Evolutionary conservation across 2,888 invertebrate species (phyloP).

Genomic region (Diploptera punctata): DNA sequence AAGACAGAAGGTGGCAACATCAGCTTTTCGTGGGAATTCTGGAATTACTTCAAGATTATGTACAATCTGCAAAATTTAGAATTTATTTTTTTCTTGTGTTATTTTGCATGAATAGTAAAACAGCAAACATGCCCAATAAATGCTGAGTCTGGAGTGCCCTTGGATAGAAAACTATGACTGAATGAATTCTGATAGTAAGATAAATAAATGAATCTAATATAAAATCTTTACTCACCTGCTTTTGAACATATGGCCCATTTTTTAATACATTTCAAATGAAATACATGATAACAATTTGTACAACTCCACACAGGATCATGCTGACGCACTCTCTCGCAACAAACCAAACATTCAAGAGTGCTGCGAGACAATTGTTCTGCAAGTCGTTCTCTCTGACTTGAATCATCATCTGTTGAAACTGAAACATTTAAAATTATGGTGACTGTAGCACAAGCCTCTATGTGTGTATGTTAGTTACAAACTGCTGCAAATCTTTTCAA

Average conservation of each 20-base stretch:
- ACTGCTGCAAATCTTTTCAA: background rate
- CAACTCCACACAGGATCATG: slow-evolving; percentile 91
- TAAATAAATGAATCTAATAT: too few species aligned
- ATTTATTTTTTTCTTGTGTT: too few species aligned
- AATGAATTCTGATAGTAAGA: too few species aligned
- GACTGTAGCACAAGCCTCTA: background rate
- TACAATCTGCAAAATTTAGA: too few species aligned
- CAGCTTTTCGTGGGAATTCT: too few species aligned
- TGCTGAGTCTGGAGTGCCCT: too few species aligned
- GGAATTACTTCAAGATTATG: too few species aligned
- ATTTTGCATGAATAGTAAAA: too few species aligned
- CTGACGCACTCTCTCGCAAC: slow-evolving; percentile 85
- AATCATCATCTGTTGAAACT: slow-evolving; percentile 54
- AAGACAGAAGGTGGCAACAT: too few species aligned
- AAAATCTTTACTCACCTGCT: too few species aligned
- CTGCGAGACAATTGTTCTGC: slow-evolving; percentile 83
- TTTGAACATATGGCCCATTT: slow-evolving; percentile 91
- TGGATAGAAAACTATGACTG: too few species aligned
- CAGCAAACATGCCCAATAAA: too few species aligned
- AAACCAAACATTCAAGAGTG: slow-evolving; percentile 91
- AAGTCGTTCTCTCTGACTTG: slow-evolving; percentile 83
- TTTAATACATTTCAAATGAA: slow-evolving; percentile 88
- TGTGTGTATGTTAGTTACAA: background rate
- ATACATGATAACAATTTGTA: slow-evolving; percentile 87
- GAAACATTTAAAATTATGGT: background rate